A percentile compares a stretch with the other conserved stretches of the same genome.
Evolutionary conservation across 2,113 vertebrate species (phyloP).

Genomic region (Argyrosomus japonicus): DNA sequence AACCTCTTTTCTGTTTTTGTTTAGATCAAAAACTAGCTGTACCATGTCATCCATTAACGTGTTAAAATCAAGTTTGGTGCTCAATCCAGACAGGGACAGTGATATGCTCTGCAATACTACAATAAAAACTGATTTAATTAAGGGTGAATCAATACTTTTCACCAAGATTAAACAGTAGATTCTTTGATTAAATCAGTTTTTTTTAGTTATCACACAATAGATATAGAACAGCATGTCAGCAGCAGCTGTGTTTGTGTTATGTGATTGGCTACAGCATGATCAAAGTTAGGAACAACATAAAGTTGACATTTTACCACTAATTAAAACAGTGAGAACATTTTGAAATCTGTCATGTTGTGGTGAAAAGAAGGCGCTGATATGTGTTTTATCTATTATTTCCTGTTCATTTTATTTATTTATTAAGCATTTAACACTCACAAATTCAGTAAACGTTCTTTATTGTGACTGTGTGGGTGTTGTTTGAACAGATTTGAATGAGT

Average conservation of each 20-base stretch:
- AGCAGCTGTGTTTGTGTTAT: no score
- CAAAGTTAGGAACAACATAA: no score
- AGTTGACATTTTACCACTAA: no score
- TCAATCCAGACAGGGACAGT: not conserved
- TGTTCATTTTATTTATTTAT: not conserved
- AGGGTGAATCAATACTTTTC: not conserved
- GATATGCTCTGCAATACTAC: not conserved
- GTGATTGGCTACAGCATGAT: no score
- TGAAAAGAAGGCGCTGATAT: not conserved
- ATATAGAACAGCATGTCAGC: no score
- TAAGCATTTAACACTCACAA: not conserved
- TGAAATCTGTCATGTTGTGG: not conserved
- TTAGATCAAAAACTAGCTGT: not conserved
- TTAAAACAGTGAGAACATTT: no score
- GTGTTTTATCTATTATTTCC: not conserved
- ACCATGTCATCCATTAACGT: slow-evolving; percentile 1
- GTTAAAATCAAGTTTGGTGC: not conserved
- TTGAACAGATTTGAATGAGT: not conserved
- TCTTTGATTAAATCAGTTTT: not conserved
- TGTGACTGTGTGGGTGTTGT: not conserved
- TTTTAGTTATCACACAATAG: no score
- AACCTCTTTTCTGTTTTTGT: not conserved
- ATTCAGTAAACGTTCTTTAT: not conserved
- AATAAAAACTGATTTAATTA: not conserved
- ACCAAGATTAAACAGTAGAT: no score